These are phyloP conservation scores for Ceratothoa steindachneri DNA, from an alignment of 2,888 invertebrate genomes.

Conservation along the genomic window DNA sequence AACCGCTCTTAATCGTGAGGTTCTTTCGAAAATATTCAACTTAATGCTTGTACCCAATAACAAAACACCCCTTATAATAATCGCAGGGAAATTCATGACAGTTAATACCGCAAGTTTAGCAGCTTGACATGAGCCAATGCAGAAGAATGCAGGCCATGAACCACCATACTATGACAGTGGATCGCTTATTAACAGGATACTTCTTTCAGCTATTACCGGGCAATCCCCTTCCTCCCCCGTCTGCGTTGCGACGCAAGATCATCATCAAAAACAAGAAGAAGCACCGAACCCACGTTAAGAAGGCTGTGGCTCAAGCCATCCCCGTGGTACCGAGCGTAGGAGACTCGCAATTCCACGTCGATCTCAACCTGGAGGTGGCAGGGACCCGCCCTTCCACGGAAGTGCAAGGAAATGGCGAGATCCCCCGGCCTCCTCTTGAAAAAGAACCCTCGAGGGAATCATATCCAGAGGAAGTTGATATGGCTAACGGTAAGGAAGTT, in stretches of 20 bases:
- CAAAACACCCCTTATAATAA: too few species aligned
- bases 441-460: slow-evolving; percentile 76
- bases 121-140: too few species aligned
- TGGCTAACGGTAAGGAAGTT: slow-evolving; percentile 48
- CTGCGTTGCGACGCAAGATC: slow-evolving; percentile 77
- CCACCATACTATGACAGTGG: too few species aligned
- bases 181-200: too few species aligned
- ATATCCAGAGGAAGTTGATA: slow-evolving; percentile 59
- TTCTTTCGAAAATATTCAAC: too few species aligned
- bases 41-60: too few species aligned
- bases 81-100: too few species aligned
- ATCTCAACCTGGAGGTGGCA: slow-evolving; percentile 18
- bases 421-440: slow-evolving; percentile 58
- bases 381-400: slow-evolving; percentile 16
- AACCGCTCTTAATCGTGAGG: too few species aligned
- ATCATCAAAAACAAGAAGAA: slow-evolving; percentile 97
- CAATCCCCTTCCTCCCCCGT: slow-evolving; percentile 78
- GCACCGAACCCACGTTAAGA: slow-evolving; percentile 56
- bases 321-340: background rate
- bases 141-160: too few species aligned
- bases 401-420: slow-evolving; percentile 50
- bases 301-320: background rate
- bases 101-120: too few species aligned
- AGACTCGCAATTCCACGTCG: slow-evolving; percentile 42
- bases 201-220: too few species aligned